Evolutionary conservation across 2,113 vertebrate species (phyloP), one percentile per base, ranked within the genome.

Genomic region (Nerophis lumbriciformis): DNA sequence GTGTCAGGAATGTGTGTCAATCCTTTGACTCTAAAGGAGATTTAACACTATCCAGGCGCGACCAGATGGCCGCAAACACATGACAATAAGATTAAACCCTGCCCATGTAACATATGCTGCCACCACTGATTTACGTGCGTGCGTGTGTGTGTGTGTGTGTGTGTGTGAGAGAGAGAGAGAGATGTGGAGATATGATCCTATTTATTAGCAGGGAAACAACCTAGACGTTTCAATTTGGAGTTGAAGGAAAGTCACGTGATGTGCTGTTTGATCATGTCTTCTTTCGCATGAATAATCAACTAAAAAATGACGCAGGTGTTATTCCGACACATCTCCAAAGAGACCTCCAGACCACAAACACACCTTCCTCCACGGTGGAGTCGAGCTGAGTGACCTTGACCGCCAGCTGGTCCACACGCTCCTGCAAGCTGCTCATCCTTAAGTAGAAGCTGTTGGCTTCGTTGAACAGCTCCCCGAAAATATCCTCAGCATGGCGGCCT

Each of bases 371-470:
- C 80, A 96, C 94, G 0, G 94, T 96, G 71, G 94, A 96, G 82
- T 96, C 94, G 62, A 96, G 77, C 88, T 96, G 94, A 0, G 94
- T 96, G 83, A 96, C 94, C 71, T 96, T 96, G 80, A 96, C 92
- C 42, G 94, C 93, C 82, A 96, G 88, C 73, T 93, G 90, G 82
- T 96, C 94, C 72, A 96, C 94, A 38, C 94, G 87, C 82, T 96
- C 94, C 89, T 96, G 94, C 71, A 96, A 90, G 0, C 92, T 92
- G 83, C 92, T 95, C 93, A 95, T 95, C 73, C 94, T 75, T 91
- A 95, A 83, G 88, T 94, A 95, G 91, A 96, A 95, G 56, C 92
- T 92, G 85, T 94, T 95, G 73, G 94, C 94, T 83, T 96, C 94
- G 0, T 94, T 95, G 76, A 96, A 96, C n/a, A 96, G 89, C 75